Evolutionary conservation across 2,888 invertebrate genomes (phyloP), one percentile per base, ranked within the genome.

Genomic region (Heliconius cydno): DNA sequence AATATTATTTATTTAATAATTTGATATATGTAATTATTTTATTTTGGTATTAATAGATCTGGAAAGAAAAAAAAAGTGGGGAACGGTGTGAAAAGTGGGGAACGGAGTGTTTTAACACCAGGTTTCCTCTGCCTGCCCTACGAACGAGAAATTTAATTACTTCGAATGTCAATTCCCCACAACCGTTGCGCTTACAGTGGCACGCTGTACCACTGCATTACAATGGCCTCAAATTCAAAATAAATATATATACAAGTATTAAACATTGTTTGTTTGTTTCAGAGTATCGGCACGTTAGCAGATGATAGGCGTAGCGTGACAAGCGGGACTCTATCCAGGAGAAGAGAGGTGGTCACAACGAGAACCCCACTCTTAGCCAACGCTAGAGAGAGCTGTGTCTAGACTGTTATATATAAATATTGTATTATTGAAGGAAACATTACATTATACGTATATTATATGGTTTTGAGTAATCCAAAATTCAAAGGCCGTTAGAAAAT

Each of bases 301-400:
- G 94, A 94, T 52, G 94, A 94, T 83, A 89, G 94, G 2, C 90
- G 94, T 63, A 94, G 94, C 82, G 89, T 94, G 57, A 92, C 94
- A 28, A 93, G 94, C 82, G 94, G 94, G 0, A 94, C 94, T 22
- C 85, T 94, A 66, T 92, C 94, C 5, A 88, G 94, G 65, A 88
- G 96, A 82, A 94, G 96, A 86, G 97, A 97, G 89, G 96, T 97
- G 25, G 97, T 97, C 79, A 97, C 97, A 1, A 97, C 97, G 60
- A 93, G 97, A 88, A 97, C 97, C 71, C 97, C 97, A 1, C 93
- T 97, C n/a, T 95, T 97, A 89, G 96, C 96, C 41, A 96, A 96
- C 88, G 90, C 95, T 2, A 95, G 96, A 85, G 97, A 97, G 88
- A 97, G 97, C 90, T 97, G 97, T 88, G 97, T 97, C 86, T 87